Evolutionary conservation across 2,888 invertebrate genomes (phyloP).

Genomic region (Chydorus sphaericus): DNA sequence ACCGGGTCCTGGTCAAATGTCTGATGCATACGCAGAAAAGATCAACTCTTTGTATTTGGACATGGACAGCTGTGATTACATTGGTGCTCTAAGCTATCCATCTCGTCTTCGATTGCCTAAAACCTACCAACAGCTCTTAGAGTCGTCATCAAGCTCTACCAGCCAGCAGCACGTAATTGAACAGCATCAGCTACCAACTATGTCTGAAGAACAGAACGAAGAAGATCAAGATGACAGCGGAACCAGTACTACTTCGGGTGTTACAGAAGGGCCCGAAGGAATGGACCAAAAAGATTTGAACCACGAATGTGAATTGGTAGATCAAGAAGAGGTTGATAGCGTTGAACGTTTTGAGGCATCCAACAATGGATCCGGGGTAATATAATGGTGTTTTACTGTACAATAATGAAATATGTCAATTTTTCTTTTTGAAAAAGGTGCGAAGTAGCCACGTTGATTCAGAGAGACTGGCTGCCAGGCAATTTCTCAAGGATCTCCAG

Average conservation of each 20-base stretch:
- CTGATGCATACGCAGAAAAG: constrained; percentile 42
- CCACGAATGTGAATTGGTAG: not conserved
- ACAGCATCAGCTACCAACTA: constrained; percentile 29
- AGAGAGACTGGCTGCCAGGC: constrained; percentile 71
- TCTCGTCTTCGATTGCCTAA: constrained; percentile 67
- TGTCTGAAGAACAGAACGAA: constrained; percentile 24
- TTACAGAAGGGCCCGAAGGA: constrained; percentile 51
- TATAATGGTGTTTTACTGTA: too few relatives aligned
- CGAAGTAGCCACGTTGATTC: constrained; percentile 61
- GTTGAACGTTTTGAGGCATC: not conserved
- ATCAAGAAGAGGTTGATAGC: not conserved
- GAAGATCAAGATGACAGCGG: constrained; percentile 12
- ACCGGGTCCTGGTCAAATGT: constrained; percentile 48
- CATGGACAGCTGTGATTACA: constrained; percentile 57
- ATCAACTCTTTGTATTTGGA: constrained; percentile 50
- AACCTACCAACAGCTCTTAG: constrained; percentile 46
- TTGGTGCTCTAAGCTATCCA: constrained; percentile 66
- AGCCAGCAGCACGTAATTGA: constrained; percentile 44
- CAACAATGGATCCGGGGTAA: not conserved
- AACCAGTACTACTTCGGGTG: constrained; percentile 33
- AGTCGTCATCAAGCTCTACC: constrained; percentile 24
- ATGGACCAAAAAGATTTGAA: not conserved
- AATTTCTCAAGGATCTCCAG: constrained; percentile 60
- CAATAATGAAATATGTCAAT: not conserved
- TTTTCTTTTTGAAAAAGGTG: constrained; percentile 18